Conservation (phyloP, 1,140 invertebrate genomes). For the Euura lappo region DNA sequence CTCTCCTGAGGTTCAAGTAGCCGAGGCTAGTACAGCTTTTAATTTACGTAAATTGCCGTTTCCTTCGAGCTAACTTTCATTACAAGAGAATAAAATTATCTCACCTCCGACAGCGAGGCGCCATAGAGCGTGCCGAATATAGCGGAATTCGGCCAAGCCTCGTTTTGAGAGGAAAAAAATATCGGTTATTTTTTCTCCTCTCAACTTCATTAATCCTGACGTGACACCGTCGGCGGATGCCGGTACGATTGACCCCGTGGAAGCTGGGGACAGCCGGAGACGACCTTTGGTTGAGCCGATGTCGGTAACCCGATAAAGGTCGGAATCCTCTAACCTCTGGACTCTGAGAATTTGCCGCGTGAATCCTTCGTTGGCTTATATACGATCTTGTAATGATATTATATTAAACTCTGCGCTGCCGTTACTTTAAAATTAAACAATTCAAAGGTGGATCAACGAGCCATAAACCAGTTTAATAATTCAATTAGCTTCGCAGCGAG, state of each 20-base stretch:
- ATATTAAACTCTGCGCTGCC: conserved; percentile 8
- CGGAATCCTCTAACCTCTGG: neutral
- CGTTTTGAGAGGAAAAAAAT: too few relatives aligned
- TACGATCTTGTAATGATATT: conserved; percentile 10
- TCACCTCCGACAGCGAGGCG: conserved; percentile 8
- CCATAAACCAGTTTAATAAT: conserved; percentile 16
- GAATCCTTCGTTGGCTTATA: neutral
- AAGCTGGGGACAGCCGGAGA: too few relatives aligned
- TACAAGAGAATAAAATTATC: conserved; percentile 11
- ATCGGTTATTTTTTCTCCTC: too few relatives aligned
- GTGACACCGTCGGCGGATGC: too few relatives aligned
- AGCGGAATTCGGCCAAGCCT: neutral
- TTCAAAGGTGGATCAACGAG: conserved; percentile 16
- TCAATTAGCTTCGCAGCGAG: conserved; percentile 3
- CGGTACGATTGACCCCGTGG: too few relatives aligned
- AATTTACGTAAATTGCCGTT: conserved; percentile 54
- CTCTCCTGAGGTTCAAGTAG: neutral
- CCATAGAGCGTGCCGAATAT: neutral
- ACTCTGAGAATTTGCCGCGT: neutral
- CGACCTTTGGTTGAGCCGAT: too few relatives aligned
- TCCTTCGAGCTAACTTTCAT: conserved; percentile 9
- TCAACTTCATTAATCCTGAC: too few relatives aligned
- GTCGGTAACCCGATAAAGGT: neutral
- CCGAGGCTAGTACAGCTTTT: conserved; percentile 34
- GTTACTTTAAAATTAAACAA: conserved; percentile 12